phyloP scores from a whole-genome alignment of 2,888 invertebrate genomes.

The Arctia plantaginis region DNA sequence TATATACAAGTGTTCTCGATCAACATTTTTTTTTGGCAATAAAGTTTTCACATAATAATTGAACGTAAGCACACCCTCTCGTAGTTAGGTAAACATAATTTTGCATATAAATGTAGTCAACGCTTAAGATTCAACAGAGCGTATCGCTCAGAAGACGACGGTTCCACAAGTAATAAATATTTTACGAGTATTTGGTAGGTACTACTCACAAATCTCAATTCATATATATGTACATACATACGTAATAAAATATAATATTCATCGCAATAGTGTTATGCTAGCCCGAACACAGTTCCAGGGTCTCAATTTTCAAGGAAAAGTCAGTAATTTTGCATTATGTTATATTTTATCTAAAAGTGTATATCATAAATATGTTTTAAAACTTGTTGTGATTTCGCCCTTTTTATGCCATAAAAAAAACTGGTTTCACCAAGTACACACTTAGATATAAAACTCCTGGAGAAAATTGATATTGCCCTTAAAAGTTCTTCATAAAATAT shows the following conservation, averaged over 20 bases:
- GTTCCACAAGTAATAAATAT: background rate
- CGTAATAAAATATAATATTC: background rate
- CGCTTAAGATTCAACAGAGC: background rate
- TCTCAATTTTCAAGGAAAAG: background rate
- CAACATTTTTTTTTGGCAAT: background rate
- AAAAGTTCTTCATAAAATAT: background rate
- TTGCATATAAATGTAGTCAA: background rate
- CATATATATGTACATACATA: conserved; percentile 18
- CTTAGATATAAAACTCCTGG: background rate
- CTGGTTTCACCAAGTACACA: background rate
- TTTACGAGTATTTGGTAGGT: background rate
- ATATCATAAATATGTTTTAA: too few relatives aligned
- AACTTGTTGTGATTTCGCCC: too few relatives aligned
- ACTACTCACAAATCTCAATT: conserved; percentile 5
- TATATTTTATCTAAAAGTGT: background rate
- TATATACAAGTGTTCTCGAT: background rate
- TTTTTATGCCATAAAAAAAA: background rate
- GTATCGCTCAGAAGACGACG: background rate
- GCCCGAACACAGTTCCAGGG: background rate
- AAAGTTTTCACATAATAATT: background rate
- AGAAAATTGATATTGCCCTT: background rate
- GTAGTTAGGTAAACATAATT: background rate
- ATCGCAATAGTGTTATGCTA: background rate
- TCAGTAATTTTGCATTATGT: background rate
- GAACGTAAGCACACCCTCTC: background rate